Base-by-base conservation (phyloP, 2,797 vertebrate species). In the Falco columbarius region DNA sequence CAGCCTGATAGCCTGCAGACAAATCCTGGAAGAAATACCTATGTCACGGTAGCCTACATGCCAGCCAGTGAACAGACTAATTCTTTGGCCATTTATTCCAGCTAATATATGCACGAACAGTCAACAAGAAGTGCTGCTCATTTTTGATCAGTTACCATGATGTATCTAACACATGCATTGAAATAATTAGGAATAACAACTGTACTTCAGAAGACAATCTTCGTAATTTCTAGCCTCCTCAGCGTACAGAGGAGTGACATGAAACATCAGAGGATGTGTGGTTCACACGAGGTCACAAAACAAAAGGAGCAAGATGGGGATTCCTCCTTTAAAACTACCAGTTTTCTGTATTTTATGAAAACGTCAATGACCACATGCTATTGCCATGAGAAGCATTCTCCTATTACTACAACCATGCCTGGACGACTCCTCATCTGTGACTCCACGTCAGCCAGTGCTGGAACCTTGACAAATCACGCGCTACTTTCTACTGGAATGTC, bases 281-380 rank as follows among this genome's bases (percentile, higher is more conserved):
- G 14, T 3, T 65, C 54, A 44, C 30, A 40, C 11, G 20, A 21
- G 59, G 46, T 49, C 65, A 40, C 42, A 52, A 32, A 49, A 6
- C 34, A 27, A 40, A 59, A 73, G 47, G 8, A 70, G 24, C 13
- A 30, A 38, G 21, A 65, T 19, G 22, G 46, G 22, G 27, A 55
- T 56, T 74, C 61, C 29, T 80, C 14, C 47, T 54, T 38, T 38
- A 72, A 22, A 65, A 32, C 29, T 34, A 36, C 17, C 11, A 8
- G 29, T 27, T 68, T 40, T 47, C 44, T 79, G 19, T 38, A 8
- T n/a, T 71, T 71, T 61, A 44, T n/a, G 36, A 16, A 67, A 73
- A 40, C 2, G 14, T 19, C 74, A 40, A 0, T 26, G 29, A 34
- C 23, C 3, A 3, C 36, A 26, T 0, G 3, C 5, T 18, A 21